Evolutionary conservation across 2,113 vertebrate species (phyloP).

Genomic region (Menidia beryllina): DNA sequence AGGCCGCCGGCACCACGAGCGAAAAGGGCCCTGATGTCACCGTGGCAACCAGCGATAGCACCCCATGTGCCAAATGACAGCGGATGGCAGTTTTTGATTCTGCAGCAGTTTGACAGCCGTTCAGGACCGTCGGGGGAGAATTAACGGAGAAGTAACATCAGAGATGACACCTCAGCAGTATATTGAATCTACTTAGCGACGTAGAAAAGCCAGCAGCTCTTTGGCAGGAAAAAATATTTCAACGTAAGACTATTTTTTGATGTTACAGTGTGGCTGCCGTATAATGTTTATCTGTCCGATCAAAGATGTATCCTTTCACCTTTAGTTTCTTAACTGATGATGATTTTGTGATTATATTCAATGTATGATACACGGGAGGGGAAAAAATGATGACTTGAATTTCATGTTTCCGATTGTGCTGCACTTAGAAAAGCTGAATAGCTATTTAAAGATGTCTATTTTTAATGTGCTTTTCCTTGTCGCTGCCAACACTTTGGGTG

Average conservation of each 20-base stretch:
- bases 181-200: slow-evolving; percentile 75
- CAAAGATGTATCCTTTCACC: slow-evolving; percentile 86
- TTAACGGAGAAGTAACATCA: slow-evolving; percentile 62
- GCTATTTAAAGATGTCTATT: slow-evolving; percentile 87
- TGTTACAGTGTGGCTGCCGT: slow-evolving; percentile 86
- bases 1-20: slow-evolving; percentile 13
- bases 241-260: slow-evolving; percentile 86
- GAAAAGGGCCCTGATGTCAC: slow-evolving; percentile 28
- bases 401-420: slow-evolving; percentile 85
- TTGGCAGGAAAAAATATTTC: slow-evolving; percentile 81
- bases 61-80: slow-evolving; percentile 84
- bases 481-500: slow-evolving; percentile 83
- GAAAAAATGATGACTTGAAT: slow-evolving; percentile 90
- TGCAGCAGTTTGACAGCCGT: slow-evolving; percentile 76
- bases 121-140: slow-evolving; percentile 49
- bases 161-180: slow-evolving; percentile 87
- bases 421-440: slow-evolving; percentile 87
- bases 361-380: slow-evolving; percentile 79
- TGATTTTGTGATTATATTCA: slow-evolving; percentile 80
- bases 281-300: slow-evolving; percentile 87
- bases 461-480: slow-evolving; percentile 87
- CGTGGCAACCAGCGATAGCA: slow-evolving; percentile 24
- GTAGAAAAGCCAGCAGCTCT: slow-evolving; percentile 76
- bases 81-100: slow-evolving; percentile 55
- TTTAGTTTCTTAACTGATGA: slow-evolving; percentile 86